A percentile compares a stretch with the other conserved stretches of the same genome.
Evolutionary conservation across 2,113 vertebrate species (phyloP).

Genomic region (Hippocampus abdominalis): DNA sequence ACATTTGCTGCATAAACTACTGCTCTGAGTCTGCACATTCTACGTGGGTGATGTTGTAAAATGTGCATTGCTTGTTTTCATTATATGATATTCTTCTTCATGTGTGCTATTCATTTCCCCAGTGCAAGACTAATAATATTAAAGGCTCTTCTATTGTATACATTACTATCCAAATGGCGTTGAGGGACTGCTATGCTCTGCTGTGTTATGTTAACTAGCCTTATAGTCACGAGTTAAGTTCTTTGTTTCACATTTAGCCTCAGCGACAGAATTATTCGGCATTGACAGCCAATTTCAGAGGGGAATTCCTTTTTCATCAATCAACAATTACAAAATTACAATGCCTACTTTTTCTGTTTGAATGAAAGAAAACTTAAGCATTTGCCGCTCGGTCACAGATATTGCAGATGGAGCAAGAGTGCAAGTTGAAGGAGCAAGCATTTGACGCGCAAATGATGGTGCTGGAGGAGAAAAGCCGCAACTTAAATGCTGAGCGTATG

Average conservation of each 20-base stretch:
- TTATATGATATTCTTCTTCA: too few relatives aligned
- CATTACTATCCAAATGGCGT: too few relatives aligned
- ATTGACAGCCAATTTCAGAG: not conserved
- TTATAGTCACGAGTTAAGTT: not conserved
- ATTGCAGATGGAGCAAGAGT: conserved; percentile 84
- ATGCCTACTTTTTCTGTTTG: not conserved
- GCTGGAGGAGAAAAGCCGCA: conserved; percentile 82
- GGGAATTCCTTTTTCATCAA: not conserved
- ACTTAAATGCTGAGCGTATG: conserved; percentile 76
- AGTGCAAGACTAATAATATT: too few relatives aligned
- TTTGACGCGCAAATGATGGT: conserved; percentile 79
- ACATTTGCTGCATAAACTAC: too few relatives aligned
- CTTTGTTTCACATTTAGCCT: not conserved
- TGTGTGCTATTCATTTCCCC: too few relatives aligned
- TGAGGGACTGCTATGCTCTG: too few relatives aligned
- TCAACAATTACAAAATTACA: not conserved
- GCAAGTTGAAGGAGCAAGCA: conserved; percentile 78
- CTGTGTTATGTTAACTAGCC: not conserved
- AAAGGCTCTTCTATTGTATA: too few relatives aligned
- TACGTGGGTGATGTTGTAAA: too few relatives aligned
- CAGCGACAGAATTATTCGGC: not conserved
- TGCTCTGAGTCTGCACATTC: too few relatives aligned
- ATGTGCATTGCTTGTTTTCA: too few relatives aligned
- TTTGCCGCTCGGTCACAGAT: conserved; percentile 67
- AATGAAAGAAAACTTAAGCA: not conserved